Percentiles rank a stretch among this genome's conserved stretches.
phyloP scores from a whole-genome alignment of 2,797 vertebrate species.

The Danionella dracula region DNA sequence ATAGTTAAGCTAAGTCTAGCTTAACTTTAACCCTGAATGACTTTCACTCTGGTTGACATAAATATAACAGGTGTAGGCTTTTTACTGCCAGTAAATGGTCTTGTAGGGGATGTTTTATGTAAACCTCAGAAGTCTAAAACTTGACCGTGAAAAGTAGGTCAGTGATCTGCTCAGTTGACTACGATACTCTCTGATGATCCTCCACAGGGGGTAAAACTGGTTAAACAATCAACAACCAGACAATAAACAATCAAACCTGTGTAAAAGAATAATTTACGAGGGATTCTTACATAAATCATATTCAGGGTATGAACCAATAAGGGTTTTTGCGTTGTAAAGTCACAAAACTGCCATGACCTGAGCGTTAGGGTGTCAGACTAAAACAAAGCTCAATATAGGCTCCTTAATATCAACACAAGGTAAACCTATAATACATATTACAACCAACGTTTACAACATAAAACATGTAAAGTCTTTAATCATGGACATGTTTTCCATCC shows the following conservation, averaged over 20 bases:
- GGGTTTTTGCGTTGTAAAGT: no score
- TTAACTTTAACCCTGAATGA: constrained; percentile 21
- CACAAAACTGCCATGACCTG: no score
- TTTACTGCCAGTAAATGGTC: constrained; percentile 26
- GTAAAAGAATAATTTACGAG: no score
- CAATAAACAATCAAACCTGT: no score
- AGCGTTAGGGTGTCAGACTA: not conserved
- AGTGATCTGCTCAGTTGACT: constrained; percentile 18
- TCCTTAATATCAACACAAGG: constrained; percentile 23
- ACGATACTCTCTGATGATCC: not conserved
- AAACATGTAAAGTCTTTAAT: constrained; percentile 4
- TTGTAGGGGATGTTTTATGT: constrained; percentile 18
- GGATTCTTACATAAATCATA: no score
- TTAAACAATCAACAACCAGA: not conserved
- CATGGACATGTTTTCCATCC: constrained; percentile 11
- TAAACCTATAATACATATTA: constrained; percentile 20
- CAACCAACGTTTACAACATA: constrained; percentile 8
- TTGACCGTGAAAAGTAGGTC: constrained; percentile 7
- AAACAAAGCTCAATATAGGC: not conserved
- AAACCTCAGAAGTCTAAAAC: constrained; percentile 17
- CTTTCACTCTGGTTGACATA: constrained; percentile 11
- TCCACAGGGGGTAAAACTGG: not conserved
- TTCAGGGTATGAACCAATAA: no score
- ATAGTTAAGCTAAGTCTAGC: no score
- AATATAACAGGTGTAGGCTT: constrained; percentile 15